A percentile compares a stretch with the other conserved stretches of the same genome.
These are phyloP conservation scores for Halcyon malimbica DNA, from an alignment of 2,113 vertebrate genomes.

Conservation along the genomic window DNA sequence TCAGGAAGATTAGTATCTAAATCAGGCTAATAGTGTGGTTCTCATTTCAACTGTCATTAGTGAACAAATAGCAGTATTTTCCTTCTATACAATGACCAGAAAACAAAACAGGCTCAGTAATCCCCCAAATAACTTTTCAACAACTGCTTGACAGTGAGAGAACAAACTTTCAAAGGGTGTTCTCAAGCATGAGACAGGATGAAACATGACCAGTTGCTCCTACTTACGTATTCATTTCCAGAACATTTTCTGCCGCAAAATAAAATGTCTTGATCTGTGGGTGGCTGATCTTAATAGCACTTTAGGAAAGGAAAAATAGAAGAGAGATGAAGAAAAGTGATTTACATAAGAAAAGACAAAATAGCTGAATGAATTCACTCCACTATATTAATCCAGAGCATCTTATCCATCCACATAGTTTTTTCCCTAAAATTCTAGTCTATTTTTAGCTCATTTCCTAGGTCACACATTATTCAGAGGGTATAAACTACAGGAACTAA, in stretches of 20 bases:
- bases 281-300: conserved; percentile 95
- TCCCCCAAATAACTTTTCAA: background rate
- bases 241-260: conserved; percentile 92
- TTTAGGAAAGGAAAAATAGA: conserved; percentile 57
- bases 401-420: background rate
- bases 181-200: background rate
- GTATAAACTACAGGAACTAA: background rate
- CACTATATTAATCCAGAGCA: background rate
- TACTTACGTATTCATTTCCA: conserved; percentile 95
- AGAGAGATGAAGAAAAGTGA: background rate
- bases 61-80: background rate
- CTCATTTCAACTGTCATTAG: background rate
- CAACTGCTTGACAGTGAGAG: background rate
- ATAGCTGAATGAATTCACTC: background rate
- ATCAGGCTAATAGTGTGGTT: background rate
- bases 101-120: background rate
- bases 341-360: conserved; percentile 1
- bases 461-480: background rate
- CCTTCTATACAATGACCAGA: background rate
- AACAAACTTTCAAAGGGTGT: background rate
- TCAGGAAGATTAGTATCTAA: background rate
- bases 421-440: background rate
- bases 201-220: background rate
- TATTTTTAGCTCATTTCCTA: background rate
- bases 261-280: conserved; percentile 95